phyloP scores from a whole-genome alignment of 2,888 invertebrate species.

The Amphimallon solstitiale region DNA sequence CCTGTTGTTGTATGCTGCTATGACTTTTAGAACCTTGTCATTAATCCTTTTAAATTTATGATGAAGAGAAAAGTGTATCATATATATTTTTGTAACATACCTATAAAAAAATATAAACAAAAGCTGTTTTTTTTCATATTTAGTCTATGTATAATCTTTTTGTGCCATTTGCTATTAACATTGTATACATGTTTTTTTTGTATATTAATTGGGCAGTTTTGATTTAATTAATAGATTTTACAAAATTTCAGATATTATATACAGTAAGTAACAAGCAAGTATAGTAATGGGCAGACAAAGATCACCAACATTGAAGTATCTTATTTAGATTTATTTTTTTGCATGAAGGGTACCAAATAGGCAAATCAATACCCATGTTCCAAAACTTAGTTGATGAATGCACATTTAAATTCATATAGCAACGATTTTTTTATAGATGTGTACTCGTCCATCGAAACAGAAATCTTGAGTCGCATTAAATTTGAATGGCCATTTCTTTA shows the following conservation, averaged over 20 bases:
- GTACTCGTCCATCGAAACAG: no score
- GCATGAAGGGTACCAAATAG: no score
- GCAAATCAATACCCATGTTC: no score
- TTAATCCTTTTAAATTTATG: conserved; percentile 19
- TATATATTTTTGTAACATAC: conserved; percentile 36
- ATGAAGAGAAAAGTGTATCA: conserved; percentile 39
- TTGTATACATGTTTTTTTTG: conserved; percentile 27
- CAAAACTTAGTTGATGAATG: no score
- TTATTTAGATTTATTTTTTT: no score
- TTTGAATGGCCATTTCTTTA: no score
- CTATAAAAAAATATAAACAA: conserved; percentile 37
- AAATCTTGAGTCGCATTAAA: no score
- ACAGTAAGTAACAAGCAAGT: background rate
- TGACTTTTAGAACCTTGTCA: conserved; percentile 3
- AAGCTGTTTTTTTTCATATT: conserved; percentile 45
- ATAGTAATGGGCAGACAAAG: no score
- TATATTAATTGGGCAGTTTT: conserved; percentile 31
- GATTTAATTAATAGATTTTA: conserved; percentile 3
- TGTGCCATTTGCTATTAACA: conserved; percentile 54
- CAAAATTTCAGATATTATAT: conserved; percentile 11
- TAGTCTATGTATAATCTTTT: conserved; percentile 50
- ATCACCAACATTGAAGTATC: no score
- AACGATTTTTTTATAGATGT: no score
- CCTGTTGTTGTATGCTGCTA: no score
- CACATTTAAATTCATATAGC: no score